Evolutionary conservation across 2,888 invertebrate species (phyloP).

Genomic region (Hyles lineata): DNA sequence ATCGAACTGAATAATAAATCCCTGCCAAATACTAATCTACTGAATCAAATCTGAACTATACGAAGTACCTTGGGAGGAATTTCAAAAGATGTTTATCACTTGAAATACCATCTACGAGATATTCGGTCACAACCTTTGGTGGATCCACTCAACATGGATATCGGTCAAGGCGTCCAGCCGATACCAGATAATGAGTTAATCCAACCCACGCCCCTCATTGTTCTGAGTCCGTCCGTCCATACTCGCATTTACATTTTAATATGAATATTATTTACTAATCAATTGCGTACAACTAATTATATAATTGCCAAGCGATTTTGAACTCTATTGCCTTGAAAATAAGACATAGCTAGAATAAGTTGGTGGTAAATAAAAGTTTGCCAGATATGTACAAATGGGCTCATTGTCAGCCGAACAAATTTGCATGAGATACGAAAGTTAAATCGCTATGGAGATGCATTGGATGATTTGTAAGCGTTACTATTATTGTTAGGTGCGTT

Average conservation of each 20-base stretch:
- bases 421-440: conserved; percentile 81
- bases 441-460: conserved; percentile 69
- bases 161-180: conserved; percentile 82
- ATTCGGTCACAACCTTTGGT: conserved; percentile 38
- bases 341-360: conserved; percentile 33
- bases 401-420: conserved; percentile 79
- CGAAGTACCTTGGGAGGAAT: not conserved
- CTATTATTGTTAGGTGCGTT: conserved; percentile 26
- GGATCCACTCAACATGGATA: conserved; percentile 66
- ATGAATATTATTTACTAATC: conserved; percentile 63
- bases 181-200: conserved; percentile 75
- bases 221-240: conserved; percentile 76
- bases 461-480: conserved; percentile 57
- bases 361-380: conserved; percentile 36
- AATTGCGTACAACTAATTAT: conserved; percentile 24
- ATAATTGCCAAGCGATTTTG: conserved; percentile 32
- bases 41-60: not conserved
- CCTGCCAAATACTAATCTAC: not conserved
- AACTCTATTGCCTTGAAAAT: conserved; percentile 36
- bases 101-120: conserved; percentile 20
- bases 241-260: conserved; percentile 73
- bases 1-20: not conserved
- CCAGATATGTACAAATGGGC: conserved; percentile 65
- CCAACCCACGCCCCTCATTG: conserved; percentile 80
- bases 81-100: conserved; percentile 24